A percentile compares a stretch with the other conserved stretches of the same genome.
Conservation (phyloP, 1,140 invertebrate genomes). For the Dolichoris vasculosae region DNA sequence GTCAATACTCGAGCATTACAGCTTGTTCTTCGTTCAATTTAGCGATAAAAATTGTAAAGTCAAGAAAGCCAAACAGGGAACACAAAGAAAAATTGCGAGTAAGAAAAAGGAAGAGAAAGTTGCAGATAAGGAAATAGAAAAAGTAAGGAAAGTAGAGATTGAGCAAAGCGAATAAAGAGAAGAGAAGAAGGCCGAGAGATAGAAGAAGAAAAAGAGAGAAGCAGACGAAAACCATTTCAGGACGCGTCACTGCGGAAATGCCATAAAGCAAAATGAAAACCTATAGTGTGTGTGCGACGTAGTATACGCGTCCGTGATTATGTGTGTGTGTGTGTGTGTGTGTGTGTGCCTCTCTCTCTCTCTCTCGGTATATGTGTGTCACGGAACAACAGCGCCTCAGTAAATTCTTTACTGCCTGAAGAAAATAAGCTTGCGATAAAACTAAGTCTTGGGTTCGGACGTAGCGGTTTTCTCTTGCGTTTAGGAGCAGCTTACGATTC, state of each 20-base stretch:
- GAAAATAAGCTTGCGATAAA: slow-evolving; percentile 49
- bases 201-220: background rate
- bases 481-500: slow-evolving; percentile 34
- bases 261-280: slow-evolving; percentile 40
- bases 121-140: background rate
- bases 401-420: slow-evolving; percentile 41
- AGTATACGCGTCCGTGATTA: background rate
- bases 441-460: background rate
- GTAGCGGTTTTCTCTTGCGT: background rate
- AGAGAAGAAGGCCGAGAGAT: background rate
- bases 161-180: slow-evolving; percentile 19
- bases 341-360: background rate
- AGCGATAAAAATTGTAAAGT: background rate
- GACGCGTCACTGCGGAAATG: slow-evolving; percentile 11
- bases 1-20: background rate
- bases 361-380: background rate
- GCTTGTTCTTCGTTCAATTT: background rate
- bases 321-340: background rate
- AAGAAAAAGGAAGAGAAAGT: background rate
- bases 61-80: background rate
- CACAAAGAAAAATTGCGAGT: background rate
- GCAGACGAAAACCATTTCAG: slow-evolving; percentile 30
- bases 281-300: background rate
- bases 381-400: background rate
- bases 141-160: background rate